Evolutionary conservation across 92 coral and sea anemone species (phyloP).

Genomic region (Umimayanthus chanpuru): DNA sequence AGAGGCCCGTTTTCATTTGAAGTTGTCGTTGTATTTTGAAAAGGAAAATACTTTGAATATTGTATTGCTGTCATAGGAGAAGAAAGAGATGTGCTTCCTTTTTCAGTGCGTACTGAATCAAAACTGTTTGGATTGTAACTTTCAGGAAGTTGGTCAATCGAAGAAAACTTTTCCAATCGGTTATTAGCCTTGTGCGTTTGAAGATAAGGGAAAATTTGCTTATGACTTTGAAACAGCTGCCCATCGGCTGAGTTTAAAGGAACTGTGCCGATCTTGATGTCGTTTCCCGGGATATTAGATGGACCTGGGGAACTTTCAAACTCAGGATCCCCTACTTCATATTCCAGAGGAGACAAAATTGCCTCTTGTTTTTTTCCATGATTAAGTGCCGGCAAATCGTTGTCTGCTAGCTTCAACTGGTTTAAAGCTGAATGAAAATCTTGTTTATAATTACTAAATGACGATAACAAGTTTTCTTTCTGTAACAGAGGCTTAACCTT

Average conservation of each 20-base stretch:
- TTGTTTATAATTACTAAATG: background rate
- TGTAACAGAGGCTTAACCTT: background rate
- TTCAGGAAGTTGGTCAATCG: slow-evolving; percentile 13
- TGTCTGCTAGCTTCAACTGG: slow-evolving; percentile 11
- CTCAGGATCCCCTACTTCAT: slow-evolving; percentile 27
- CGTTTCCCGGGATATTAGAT: background rate
- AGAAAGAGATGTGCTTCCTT: background rate
- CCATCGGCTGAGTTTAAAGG: background rate
- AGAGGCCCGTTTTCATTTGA: background rate
- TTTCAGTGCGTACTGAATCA: background rate
- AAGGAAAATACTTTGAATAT: background rate
- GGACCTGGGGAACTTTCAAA: background rate
- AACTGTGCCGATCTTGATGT: background rate
- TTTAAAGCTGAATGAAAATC: slow-evolving; percentile 29
- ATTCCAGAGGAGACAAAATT: slow-evolving; percentile 13
- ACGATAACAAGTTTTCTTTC: slow-evolving; percentile 1
- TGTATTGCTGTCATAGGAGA: background rate
- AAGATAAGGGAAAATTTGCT: background rate
- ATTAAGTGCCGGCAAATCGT: slow-evolving; percentile 38
- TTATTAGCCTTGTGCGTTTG: background rate
- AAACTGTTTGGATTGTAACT: background rate
- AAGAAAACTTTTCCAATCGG: slow-evolving; percentile 29
- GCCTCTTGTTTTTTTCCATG: slow-evolving; percentile 46
- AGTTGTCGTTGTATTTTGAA: background rate
- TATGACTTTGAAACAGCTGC: background rate